These are phyloP conservation scores for Pharmacophagus antenor DNA, from an alignment of 2,888 invertebrate species.

Conservation along the genomic window DNA sequence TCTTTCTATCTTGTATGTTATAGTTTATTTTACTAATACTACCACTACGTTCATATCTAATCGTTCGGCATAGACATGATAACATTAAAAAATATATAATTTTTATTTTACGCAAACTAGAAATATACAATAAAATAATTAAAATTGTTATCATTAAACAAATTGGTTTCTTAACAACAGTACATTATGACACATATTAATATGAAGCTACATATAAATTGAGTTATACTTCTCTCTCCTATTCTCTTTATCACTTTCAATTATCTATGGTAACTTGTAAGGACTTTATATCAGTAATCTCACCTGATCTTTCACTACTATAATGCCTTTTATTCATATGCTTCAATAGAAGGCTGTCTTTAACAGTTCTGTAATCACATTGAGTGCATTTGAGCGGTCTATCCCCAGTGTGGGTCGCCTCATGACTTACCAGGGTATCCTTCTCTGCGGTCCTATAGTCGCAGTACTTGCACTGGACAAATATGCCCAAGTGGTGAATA, in stretches of 20 bases:
- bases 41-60: neutral
- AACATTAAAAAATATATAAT: neutral
- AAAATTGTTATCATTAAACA: neutral
- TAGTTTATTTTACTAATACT: neutral
- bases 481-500: constrained; percentile 50
- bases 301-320: constrained; percentile 39
- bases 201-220: too few relatives aligned
- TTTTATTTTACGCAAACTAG: neutral
- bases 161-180: too few relatives aligned
- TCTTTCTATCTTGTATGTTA: neutral
- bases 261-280: neutral
- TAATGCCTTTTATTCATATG: constrained; percentile 50
- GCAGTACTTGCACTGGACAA: constrained; percentile 55
- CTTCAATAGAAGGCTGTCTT: constrained; percentile 47
- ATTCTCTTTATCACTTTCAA: neutral
- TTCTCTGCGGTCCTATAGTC: constrained; percentile 50
- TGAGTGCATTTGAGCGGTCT: constrained; percentile 56
- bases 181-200: too few relatives aligned
- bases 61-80: neutral
- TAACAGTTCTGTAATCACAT: constrained; percentile 52
- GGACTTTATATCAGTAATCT: neutral
- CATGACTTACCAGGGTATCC: constrained; percentile 54
- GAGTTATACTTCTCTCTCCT: neutral
- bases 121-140: neutral
- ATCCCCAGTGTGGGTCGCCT: constrained; percentile 53